These are phyloP conservation scores for Heliconius hortense DNA, from an alignment of 2,888 invertebrate genomes.

Conservation along the genomic window DNA sequence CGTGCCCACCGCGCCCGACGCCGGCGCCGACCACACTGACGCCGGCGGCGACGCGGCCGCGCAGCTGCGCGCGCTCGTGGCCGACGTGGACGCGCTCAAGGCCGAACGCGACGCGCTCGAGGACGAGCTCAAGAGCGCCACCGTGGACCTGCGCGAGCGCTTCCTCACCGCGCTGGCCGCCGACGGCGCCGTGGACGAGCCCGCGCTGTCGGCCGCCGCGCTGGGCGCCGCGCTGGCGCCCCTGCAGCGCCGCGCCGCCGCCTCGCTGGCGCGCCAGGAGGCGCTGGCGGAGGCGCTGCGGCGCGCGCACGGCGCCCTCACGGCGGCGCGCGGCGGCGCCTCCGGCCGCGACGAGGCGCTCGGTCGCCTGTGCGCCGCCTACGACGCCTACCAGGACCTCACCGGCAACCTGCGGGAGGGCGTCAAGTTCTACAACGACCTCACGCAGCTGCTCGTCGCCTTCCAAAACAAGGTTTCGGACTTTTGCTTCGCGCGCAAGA, in stretches of 20 bases:
- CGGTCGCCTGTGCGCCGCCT: conserved; percentile 92
- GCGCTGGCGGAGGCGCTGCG: conserved; percentile 51
- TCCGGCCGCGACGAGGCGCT: conserved; percentile 89
- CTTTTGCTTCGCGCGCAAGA: conserved; percentile 99
- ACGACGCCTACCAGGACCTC: conserved; percentile 96
- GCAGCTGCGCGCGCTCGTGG: conserved; percentile 84
- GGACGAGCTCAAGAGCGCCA: conserved; percentile 85
- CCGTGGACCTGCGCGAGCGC: conserved; percentile 90
- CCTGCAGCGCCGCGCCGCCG: conserved; percentile 89
- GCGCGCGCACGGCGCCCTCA: conserved; percentile 81
- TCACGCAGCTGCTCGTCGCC: conserved; percentile 91
- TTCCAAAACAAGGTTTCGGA: conserved; percentile 99
- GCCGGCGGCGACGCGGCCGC: conserved; percentile 83
- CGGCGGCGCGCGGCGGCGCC: conserved; percentile 84
- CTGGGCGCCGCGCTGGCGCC: conserved; percentile 89
- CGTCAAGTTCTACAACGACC: conserved; percentile 96
- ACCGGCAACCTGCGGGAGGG: conserved; percentile 96
- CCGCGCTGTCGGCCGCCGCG: conserved; percentile 92
- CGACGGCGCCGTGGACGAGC: conserved; percentile 92
- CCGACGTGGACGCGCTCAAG: conserved; percentile 89
- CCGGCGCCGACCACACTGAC: conserved; percentile 72
- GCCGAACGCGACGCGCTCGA: conserved; percentile 92
- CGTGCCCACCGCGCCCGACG: conserved; percentile 84
- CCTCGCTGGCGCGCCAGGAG: conserved; percentile 86
- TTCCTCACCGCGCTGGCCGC: conserved; percentile 92